phyloP scores from a whole-genome alignment of 2,797 vertebrate genomes.

The Decapterus maruadsi region DNA sequence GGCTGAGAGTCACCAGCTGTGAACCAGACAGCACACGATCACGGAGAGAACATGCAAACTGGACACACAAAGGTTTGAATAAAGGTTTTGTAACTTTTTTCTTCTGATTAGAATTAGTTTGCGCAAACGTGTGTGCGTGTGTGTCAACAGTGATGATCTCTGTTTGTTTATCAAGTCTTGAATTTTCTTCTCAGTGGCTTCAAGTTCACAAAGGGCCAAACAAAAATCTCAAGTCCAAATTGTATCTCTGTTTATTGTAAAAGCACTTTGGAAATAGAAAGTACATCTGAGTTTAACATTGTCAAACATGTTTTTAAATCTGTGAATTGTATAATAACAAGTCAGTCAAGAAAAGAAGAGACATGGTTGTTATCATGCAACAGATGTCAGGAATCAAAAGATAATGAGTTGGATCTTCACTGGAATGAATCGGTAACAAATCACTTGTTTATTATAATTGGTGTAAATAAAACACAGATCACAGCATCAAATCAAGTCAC shows the following conservation, averaged over 20 bases:
- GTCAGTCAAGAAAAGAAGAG: not conserved
- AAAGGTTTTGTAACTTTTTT: not conserved
- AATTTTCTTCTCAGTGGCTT: slow-evolving; percentile 1
- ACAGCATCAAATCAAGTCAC: slow-evolving; percentile 13
- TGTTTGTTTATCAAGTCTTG: not conserved
- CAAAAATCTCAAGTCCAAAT: not conserved
- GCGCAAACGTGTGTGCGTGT: too few species aligned
- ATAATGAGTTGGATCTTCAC: slow-evolving; percentile 37
- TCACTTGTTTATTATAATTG: slow-evolving; percentile 43
- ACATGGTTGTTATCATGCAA: not conserved
- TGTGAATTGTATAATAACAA: slow-evolving; percentile 26
- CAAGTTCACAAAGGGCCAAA: not conserved
- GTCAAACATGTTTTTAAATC: slow-evolving; percentile 23
- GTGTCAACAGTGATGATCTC: not conserved
- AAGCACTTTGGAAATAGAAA: slow-evolving; percentile 6
- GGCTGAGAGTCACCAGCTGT: not conserved
- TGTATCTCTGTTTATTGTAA: not conserved
- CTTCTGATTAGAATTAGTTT: not conserved
- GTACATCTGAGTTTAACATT: not conserved
- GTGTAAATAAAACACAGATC: slow-evolving; percentile 1
- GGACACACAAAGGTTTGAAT: not conserved
- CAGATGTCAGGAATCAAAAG: slow-evolving; percentile 21
- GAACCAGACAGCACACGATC: slow-evolving; percentile 1
- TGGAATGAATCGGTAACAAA: slow-evolving; percentile 23
- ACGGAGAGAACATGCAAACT: not conserved